phyloP scores from a whole-genome alignment of 2,797 vertebrate species.

The Xenops minutus region DNA sequence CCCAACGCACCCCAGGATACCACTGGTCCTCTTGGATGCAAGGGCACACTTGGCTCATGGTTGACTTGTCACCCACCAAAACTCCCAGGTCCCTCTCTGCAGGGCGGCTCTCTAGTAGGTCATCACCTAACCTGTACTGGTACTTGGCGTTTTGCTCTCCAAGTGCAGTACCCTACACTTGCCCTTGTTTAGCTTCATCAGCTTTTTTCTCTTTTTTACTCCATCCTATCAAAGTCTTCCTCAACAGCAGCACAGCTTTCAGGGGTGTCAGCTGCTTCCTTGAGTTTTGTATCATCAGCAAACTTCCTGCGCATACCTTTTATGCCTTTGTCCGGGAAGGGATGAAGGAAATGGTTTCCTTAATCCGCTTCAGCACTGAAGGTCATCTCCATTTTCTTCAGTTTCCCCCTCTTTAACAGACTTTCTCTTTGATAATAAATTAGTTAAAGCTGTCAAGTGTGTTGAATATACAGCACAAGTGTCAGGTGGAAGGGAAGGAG shows the following conservation, averaged over 20 bases:
- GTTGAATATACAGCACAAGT: background rate
- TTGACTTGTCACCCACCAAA: background rate
- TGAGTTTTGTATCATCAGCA: background rate
- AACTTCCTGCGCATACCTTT: background rate
- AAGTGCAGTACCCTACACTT: background rate
- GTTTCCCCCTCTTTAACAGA: background rate
- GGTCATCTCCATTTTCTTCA: background rate
- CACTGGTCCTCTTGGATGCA: too few species aligned
- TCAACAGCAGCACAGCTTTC: background rate
- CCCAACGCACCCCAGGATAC: background rate
- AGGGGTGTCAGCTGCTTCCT: background rate
- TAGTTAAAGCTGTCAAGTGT: background rate
- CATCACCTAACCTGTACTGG: background rate
- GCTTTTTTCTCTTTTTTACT: background rate
- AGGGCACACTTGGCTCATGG: background rate
- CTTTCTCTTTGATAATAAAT: background rate
- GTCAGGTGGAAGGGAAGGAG: background rate
- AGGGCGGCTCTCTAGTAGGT: background rate
- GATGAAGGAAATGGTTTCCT: background rate
- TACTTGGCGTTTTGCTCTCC: background rate
- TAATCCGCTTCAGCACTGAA: background rate
- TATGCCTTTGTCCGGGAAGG: background rate
- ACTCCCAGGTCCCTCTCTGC: background rate
- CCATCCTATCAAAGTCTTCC: background rate
- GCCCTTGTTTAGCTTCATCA: background rate